Base-by-base conservation (phyloP, 2,797 vertebrate species). In the Schizopygopsis malacanthus region DNA sequence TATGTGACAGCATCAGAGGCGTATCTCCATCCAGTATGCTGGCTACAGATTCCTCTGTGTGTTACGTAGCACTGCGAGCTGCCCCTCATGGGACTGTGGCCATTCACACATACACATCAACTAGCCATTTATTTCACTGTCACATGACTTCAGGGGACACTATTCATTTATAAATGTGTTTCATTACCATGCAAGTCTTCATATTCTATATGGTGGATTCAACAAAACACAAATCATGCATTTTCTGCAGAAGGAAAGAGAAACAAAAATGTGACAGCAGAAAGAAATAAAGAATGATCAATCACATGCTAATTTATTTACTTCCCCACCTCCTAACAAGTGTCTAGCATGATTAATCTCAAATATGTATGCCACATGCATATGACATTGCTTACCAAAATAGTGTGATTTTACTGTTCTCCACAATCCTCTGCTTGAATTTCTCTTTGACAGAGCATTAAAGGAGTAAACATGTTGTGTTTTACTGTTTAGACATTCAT, bases 151-250 rank as follows among this genome's bases (percentile, higher is more conserved):
- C 92, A 87, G 95, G 94, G 95, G 95, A 96, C 95, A 94, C 91
- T 93, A 86, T 93, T 92, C 89, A 93, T 94, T 95, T 94, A 95
- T 94, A 95, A 95, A 96, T 95, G 93, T 92, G 93, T 92, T 94
- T 94, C 93, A 94, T 95, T 95, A 95, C 93, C 95, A 95, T 95
- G 95, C 94, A 95, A 93, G 93, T 95, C 94, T 96, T 95, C 93
- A 92, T 93, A 93, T 93, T 93, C 88, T 90, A 92, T 80, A 86
- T 96, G 94, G 95, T 94, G 93, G 93, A 96, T 96, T 94, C 91
- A 91, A 89, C 90, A 91, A 92, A 92, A 93, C 92, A 92, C 89
- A 92, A 92, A 92, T 91, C 91, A 93, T 94, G 91, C 81, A 93
- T 96, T 95, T 93, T 95, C 90, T 89, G 88, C 86, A 90, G 90